Evolutionary conservation across 2,888 invertebrate species (phyloP).

Genomic region (Cephonodes hylas): DNA sequence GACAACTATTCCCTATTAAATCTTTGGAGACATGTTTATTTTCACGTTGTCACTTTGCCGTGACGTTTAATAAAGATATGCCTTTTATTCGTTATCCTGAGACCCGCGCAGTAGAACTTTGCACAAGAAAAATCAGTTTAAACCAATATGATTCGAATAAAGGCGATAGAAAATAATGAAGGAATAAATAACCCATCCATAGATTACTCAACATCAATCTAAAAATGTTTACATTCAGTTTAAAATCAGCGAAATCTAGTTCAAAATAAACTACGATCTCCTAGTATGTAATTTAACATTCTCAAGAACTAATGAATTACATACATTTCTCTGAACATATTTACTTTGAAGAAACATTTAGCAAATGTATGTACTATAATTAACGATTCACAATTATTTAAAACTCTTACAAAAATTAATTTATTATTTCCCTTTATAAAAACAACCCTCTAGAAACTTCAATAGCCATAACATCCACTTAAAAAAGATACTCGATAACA

Average conservation of each 20-base stretch:
- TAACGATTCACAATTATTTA: not conserved
- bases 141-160: too few relatives aligned
- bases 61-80: too few relatives aligned
- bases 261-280: not conserved
- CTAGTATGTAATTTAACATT: not conserved
- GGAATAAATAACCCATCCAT: too few relatives aligned
- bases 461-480: not conserved
- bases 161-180: too few relatives aligned
- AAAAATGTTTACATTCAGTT: not conserved
- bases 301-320: not conserved
- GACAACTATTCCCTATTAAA: too few relatives aligned
- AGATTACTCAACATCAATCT: not conserved
- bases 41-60: too few relatives aligned
- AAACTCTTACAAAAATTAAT: too few relatives aligned
- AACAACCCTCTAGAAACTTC: not conserved
- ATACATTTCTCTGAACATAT: not conserved
- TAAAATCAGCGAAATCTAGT: not conserved
- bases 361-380: not conserved
- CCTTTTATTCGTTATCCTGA: too few relatives aligned
- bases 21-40: too few relatives aligned
- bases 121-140: too few relatives aligned
- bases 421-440: too few relatives aligned
- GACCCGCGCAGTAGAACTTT: too few relatives aligned
- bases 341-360: not conserved
- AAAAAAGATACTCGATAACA: slow-evolving; percentile 6